Base-by-base conservation (phyloP, 2,888 invertebrate genomes). In the Lithophane socia region DNA sequence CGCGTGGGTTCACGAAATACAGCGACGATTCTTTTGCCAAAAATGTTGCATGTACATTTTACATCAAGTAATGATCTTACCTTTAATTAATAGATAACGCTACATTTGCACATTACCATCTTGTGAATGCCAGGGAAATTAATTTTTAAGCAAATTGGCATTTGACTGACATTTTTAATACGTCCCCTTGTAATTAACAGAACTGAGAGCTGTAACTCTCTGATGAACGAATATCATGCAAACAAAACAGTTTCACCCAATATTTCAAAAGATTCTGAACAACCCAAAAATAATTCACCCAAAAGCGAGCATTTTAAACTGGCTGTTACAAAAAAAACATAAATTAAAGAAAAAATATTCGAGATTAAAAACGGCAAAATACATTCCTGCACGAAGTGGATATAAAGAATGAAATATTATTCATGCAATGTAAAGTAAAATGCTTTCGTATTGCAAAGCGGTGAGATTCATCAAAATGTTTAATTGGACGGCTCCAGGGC, bases 341-440 rank as follows among this genome's bases (percentile, higher is more conserved):
- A 77, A 77, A 76, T 77, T 52, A 63, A 72, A 71, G 60, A 82
- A 68, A 44, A 85, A 82, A 69, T 85, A 85, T 73, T 73, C 76
- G 66, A 83, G 85, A 81, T 85, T 83, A 85, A 85, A 37, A 81
- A 83, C 54, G 69, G 75, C 85, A 81, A 75, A 80, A 73, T 85
- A 75, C 75, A 21, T 69, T 85, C 60, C 52, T 10, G 65, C 75
- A 85, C 75, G 72, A 58, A 73, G 24, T 81, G 75, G 58, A 49
- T 61, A 67, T 81, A 66, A 85, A 81, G 82, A 81, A 80, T 80
- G 85, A 85, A 82, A 85, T 72, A 85, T 85, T 72, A 72, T 80
- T 80, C 80, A 61, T 80, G 85, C 68, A 85, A 82, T 75, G 67
- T 85, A 85, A 85, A 64, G 61, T 80, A 71, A 81, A 85, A 75